Percentiles rank a stretch among this genome's conserved stretches.
phyloP scores from a whole-genome alignment of 2,797 vertebrate species.

The Chaunax sp. region DNA sequence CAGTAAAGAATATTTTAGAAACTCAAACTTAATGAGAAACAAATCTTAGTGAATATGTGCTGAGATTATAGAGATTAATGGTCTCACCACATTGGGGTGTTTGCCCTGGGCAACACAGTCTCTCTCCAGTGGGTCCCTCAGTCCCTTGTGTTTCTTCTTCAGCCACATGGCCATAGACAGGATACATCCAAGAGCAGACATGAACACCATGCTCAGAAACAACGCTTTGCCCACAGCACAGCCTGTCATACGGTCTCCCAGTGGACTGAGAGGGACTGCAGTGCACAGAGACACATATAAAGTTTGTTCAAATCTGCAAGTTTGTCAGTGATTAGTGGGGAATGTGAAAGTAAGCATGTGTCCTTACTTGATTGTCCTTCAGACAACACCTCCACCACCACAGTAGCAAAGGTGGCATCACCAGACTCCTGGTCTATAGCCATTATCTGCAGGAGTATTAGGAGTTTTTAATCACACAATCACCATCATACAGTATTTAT shows the following conservation, averaged over 20 bases:
- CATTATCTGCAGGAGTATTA: constrained; percentile 73
- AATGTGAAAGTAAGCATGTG: background rate
- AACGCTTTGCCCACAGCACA: constrained; percentile 77
- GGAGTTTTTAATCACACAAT: constrained; percentile 11
- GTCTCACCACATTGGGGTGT: constrained; percentile 89
- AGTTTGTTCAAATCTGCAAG: constrained; percentile 1
- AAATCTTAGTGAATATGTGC: background rate
- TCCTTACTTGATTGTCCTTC: constrained; percentile 82
- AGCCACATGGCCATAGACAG: constrained; percentile 67
- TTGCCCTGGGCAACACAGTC: constrained; percentile 85
- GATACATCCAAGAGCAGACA: constrained; percentile 67
- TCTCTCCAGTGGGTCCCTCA: constrained; percentile 73
- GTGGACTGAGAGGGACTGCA: constrained; percentile 78
- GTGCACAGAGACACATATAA: constrained; percentile 29
- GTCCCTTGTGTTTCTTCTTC: constrained; percentile 70
- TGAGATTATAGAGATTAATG: background rate
- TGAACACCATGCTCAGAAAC: constrained; percentile 71
- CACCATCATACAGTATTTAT: background rate
- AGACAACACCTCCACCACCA: constrained; percentile 82
- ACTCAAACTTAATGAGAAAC: background rate
- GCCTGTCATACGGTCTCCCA: constrained; percentile 58
- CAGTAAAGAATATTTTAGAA: constrained; percentile 34
- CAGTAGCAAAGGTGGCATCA: constrained; percentile 73
- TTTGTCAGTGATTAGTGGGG: background rate
- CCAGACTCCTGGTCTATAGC: constrained; percentile 86